phyloP scores from a whole-genome alignment of 1,140 invertebrate genomes.

The Eueides isabella region DNA sequence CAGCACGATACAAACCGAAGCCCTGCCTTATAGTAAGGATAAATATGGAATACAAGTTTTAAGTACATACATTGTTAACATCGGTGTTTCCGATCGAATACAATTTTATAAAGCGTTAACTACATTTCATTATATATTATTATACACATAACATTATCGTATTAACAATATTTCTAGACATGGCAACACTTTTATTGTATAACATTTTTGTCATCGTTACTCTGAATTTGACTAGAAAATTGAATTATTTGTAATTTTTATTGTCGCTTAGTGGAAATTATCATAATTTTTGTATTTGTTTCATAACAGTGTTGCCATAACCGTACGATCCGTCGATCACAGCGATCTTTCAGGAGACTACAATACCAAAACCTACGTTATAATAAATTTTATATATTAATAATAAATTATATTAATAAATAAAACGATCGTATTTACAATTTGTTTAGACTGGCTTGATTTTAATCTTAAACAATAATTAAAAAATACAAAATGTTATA shows the following conservation, averaged over 20 bases:
- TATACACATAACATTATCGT: conserved; percentile 43
- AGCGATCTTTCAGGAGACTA: conserved; percentile 31
- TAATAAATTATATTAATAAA: conserved; percentile 39
- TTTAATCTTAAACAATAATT: neutral
- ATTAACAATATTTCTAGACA: conserved; percentile 47
- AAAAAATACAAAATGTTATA: conserved; percentile 1
- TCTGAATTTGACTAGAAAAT: conserved; percentile 38
- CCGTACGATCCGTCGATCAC: conserved; percentile 15
- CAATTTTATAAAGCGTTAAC: conserved; percentile 62
- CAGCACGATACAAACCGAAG: conserved; percentile 31
- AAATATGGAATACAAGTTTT: conserved; percentile 56
- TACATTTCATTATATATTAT: conserved; percentile 48
- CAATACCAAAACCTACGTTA: conserved; percentile 23
- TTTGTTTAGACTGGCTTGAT: conserved; percentile 21
- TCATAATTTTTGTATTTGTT: conserved; percentile 17
- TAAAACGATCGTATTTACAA: conserved; percentile 35
- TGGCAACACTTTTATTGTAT: conserved; percentile 28
- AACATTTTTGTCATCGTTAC: neutral
- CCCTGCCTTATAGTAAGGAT: conserved; percentile 27
- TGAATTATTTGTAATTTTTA: conserved; percentile 19
- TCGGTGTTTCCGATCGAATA: conserved; percentile 56
- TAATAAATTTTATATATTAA: conserved; percentile 18
- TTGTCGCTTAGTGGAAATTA: conserved; percentile 14
- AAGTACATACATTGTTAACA: conserved; percentile 36
- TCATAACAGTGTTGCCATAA: conserved; percentile 41